phyloP scores from a whole-genome alignment of 1,140 invertebrate species.

The Dendroctonus ponderosae region DNA sequence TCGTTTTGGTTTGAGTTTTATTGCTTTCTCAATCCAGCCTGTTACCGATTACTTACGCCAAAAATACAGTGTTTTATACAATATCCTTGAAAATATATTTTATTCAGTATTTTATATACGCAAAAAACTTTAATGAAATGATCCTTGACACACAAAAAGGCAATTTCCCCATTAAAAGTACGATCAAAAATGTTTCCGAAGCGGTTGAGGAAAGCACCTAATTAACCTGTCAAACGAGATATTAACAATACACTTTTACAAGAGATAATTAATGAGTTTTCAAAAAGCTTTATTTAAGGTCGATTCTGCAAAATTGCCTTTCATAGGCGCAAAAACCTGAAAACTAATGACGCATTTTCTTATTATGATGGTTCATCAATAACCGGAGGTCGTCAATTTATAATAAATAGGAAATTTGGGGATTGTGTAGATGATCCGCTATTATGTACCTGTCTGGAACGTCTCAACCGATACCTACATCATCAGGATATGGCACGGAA shows the following conservation, averaged over 20 bases:
- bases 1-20: too few relatives aligned
- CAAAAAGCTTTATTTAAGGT: constrained; percentile 15
- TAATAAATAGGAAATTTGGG: constrained; percentile 14
- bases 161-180: constrained; percentile 1
- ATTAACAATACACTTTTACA: constrained; percentile 12
- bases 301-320: constrained; percentile 3
- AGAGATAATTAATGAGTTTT: constrained; percentile 18
- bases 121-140: too few relatives aligned
- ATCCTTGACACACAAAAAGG: too few relatives aligned
- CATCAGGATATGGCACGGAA: constrained; percentile 1
- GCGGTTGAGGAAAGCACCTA: constrained; percentile 11
- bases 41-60: too few relatives aligned
- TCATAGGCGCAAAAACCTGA: constrained; percentile 11
- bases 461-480: not conserved
- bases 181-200: constrained; percentile 10
- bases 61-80: too few relatives aligned
- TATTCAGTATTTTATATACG: too few relatives aligned
- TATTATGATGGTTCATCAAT: constrained; percentile 14
- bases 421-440: constrained; percentile 2
- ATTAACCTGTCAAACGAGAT: constrained; percentile 16
- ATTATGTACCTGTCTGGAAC: constrained; percentile 17
- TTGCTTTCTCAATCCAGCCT: too few relatives aligned
- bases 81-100: too few relatives aligned
- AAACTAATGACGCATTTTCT: constrained; percentile 19
- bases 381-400: constrained; percentile 13